Conservation (phyloP, 1,140 invertebrate species). For the Platyscapa corneri region DNA sequence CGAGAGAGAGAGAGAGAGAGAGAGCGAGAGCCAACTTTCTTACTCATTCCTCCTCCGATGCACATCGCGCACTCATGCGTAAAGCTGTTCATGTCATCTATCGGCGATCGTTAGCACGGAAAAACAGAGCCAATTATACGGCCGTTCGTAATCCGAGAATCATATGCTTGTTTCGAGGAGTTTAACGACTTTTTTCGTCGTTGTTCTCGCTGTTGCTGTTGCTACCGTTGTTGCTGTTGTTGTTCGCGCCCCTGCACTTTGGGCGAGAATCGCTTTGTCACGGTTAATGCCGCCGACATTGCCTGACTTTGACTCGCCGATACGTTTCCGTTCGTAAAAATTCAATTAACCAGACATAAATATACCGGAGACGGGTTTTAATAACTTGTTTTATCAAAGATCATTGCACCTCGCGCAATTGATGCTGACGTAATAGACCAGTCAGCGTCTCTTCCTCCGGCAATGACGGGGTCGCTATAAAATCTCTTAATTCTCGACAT, state of each 20-base stretch:
- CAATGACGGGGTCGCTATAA: background rate
- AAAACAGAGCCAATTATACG: constrained; percentile 1
- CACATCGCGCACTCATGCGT: background rate
- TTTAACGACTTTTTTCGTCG: background rate
- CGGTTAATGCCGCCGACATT: background rate
- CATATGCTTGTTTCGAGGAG: background rate
- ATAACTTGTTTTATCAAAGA: background rate
- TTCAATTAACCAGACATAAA: background rate
- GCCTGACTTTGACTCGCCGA: too few relatives aligned
- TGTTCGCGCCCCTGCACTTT: background rate
- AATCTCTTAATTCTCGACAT: background rate
- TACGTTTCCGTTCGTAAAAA: background rate
- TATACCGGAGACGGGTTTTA: background rate
- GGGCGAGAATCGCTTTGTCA: background rate
- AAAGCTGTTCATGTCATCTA: constrained; percentile 3
- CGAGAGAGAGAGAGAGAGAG: background rate
- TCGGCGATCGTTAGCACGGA: background rate
- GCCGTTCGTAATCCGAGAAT: background rate
- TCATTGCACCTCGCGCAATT: background rate
- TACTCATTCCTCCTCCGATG: background rate
- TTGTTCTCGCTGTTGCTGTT: background rate
- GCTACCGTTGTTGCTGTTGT: background rate
- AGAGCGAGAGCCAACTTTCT: background rate
- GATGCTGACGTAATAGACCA: background rate
- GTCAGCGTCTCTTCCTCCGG: too few relatives aligned